Conservation (phyloP, 2,113 vertebrate species). For the Lates calcarifer region DNA sequence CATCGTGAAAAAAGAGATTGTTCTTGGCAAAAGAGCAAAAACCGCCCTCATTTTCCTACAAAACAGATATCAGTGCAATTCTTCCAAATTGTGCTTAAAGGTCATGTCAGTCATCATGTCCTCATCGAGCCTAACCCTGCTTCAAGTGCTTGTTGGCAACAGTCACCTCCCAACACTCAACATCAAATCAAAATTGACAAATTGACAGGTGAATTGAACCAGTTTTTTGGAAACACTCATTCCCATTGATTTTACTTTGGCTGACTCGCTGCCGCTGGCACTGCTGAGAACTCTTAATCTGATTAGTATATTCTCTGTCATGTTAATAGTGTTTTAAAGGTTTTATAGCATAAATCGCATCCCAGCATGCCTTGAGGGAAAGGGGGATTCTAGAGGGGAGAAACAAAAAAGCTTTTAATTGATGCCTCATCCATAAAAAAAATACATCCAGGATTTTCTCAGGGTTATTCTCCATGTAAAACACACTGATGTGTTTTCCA, state of each 20-base stretch:
- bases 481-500: constrained; percentile 21
- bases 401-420: constrained; percentile 37
- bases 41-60: background rate
- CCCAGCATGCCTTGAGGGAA: background rate
- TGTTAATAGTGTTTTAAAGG: constrained; percentile 55
- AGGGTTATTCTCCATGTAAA: constrained; percentile 10
- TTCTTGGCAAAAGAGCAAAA: constrained; percentile 29
- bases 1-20: background rate
- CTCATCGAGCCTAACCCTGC: background rate
- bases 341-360: constrained; percentile 37
- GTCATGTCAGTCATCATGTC: constrained; percentile 30
- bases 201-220: constrained; percentile 59
- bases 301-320: constrained; percentile 32
- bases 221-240: constrained; percentile 28
- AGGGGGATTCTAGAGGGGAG: background rate
- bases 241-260: constrained; percentile 47
- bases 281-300: constrained; percentile 51
- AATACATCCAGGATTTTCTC: constrained; percentile 16
- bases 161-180: constrained; percentile 8
- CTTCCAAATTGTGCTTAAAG: constrained; percentile 11
- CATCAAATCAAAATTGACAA: constrained; percentile 54
- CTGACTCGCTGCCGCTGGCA: background rate
- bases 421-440: constrained; percentile 31
- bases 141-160: constrained; percentile 15
- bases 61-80: constrained; percentile 14